Base-by-base conservation (phyloP, 2,888 invertebrate species). In the Euspilapteryx auroguttella region DNA sequence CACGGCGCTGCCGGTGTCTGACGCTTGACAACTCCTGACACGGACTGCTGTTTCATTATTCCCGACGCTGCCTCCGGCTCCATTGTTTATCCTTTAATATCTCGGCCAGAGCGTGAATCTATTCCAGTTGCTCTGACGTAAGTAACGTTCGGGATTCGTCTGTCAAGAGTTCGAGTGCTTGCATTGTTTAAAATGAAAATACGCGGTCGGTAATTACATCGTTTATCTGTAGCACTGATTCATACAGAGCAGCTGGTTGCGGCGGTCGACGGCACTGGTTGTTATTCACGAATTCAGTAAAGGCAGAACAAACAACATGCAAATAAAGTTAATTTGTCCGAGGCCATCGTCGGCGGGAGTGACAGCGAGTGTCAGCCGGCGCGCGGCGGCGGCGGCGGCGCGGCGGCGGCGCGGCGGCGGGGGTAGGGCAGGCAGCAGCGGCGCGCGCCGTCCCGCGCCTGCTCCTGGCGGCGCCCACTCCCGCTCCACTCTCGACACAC, bases 11-110 rank as follows among this genome's bases (percentile, higher is more conserved):
- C 45, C 45, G 49, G 68, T 65, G 69, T 63, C 68, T 65, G 63
- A 55, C 51, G 58, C 57, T 61, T 61, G 62, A 66, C 71, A 65
- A 64, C 69, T 62, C 54, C 53, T 64, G 61, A 48, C 49, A 59
- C 63, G 55, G 55, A 73, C 71, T 73, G 69, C 52, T 64, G 55
- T 53, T 57, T 55, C 65, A 69, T 64, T 66, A 66, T 63, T 54
- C 58, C 56, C 55, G 57, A 62, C 55, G 50, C 45, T 56, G 63
- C 53, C 49, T 50, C 62, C 42, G 50, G 56, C 54, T 59, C 65
- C 68, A 65, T 69, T 75, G 73, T 75, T 75, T 75, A 73, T 75
- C 71, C 71, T 69, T 73, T 69, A 69, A 71, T 73, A 65, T 66
- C 62, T 51, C 63, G 57, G 55, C 45, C 55, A 52, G 51, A 49